Evolutionary conservation across 1,140 invertebrate genomes (phyloP), one percentile per base, ranked within the genome.

Genomic region (Schmidtea mediterranea): DNA sequence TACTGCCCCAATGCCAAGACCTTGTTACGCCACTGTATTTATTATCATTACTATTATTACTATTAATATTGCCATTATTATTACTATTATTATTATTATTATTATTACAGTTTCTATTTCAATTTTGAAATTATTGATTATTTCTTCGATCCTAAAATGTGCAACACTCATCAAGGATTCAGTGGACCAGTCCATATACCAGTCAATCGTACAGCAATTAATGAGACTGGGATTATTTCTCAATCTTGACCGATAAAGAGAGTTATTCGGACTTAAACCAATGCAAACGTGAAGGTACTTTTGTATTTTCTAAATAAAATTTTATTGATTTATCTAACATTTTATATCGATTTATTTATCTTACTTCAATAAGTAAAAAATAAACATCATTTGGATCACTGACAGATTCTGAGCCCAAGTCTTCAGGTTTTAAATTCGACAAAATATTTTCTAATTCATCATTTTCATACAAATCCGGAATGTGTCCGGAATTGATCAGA

Each of bases 161-260:
- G 63, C 79, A 1, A 83, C 79, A 1, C 78, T 79, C 1, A 79
- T 62, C 63, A 65, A 63, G 50, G 63, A 61, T 40, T 61, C 58
- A 16, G 59, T 54, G 1, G 57, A 56, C 63, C 63, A 65, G 18
- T 63, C 59, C 49, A 61, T 58, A 52, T 61, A 65, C 63, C 63
- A 66, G 53, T 66, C 63, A 36, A 66, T 66, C 9, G 62, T 65
- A 52, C 62, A 65, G 53, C 61, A 62, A 56, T 63, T 66, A 49
- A 66, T 62, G 16, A 66, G 55, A 5, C 62, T 59, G 6, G 63
- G 63, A 50, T 65, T 62, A 59, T 62, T 62, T 0, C 63, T 56
- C 48, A 62, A 66, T 5, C 61, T 53, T 43, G 63, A 76, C 70
- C 76, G 72, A 59, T 82, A 84, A 48, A 55, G 48, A 16, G 23